Conservation (phyloP, 2,888 invertebrate genomes). For the Eurytoma adleriae region DNA sequence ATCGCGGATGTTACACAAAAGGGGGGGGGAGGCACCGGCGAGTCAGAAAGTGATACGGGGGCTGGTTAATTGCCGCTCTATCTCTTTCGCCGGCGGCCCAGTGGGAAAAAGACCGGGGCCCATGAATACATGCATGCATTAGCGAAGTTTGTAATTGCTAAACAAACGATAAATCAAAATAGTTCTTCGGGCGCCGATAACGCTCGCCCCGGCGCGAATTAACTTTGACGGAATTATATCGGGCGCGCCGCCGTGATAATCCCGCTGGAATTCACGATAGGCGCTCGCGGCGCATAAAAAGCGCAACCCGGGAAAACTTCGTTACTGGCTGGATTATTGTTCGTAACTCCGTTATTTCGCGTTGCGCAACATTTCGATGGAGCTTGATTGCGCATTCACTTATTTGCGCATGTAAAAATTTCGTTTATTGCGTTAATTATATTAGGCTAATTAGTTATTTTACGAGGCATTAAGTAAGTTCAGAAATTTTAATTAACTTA, state of each 20-base stretch:
- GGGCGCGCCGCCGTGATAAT: not conserved
- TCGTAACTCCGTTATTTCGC: not conserved
- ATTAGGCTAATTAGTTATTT: no score
- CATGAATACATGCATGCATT: conserved; percentile 48
- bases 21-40: conserved; percentile 11
- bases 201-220: conserved; percentile 1
- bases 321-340: conserved; percentile 10
- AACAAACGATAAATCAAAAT: conserved; percentile 53
- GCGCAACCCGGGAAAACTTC: not conserved
- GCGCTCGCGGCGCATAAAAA: not conserved
- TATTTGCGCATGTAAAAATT: no score
- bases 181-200: conserved; percentile 44
- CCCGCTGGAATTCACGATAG: conserved; percentile 6
- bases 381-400: not conserved
- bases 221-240: conserved; percentile 44
- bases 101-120: conserved; percentile 58
- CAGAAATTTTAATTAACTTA: no score
- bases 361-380: not conserved
- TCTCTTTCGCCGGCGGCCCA: conserved; percentile 7
- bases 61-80: conserved; percentile 61
- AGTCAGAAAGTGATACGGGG: conserved; percentile 61
- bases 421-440: no score
- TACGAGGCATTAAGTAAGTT: no score
- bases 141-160: conserved; percentile 48
- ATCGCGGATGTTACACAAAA: not conserved